Evolutionary conservation across 1,140 invertebrate genomes (phyloP).

Genomic region (Aphaenogaster rudis): DNA sequence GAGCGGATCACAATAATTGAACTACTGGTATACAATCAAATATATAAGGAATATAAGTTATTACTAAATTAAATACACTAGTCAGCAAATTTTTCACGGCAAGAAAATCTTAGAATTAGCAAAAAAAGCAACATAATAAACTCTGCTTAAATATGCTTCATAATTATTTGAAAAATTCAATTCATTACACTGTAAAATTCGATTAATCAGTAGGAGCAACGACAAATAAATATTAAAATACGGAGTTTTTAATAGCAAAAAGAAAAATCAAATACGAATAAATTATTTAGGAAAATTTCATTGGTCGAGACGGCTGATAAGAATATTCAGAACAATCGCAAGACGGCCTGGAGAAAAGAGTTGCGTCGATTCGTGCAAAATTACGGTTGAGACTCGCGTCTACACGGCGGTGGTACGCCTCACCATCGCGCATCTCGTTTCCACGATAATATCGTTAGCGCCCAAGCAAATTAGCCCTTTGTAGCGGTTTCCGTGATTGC

Average conservation of each 20-base stretch:
- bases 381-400: conserved; percentile 22
- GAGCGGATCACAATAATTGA: background rate
- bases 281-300: background rate
- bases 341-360: background rate
- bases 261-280: background rate
- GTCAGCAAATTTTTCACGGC: background rate
- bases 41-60: background rate
- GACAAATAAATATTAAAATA: conserved; percentile 2
- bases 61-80: conserved; percentile 14
- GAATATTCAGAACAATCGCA: conserved; percentile 19
- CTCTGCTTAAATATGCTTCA: background rate
- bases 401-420: background rate
- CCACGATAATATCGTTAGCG: conserved; percentile 74
- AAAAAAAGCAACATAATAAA: background rate
- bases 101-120: background rate
- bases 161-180: background rate
- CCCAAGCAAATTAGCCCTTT: conserved; percentile 77
- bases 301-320: background rate
- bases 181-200: background rate
- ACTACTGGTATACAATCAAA: background rate
- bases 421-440: conserved; percentile 58
- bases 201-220: background rate
- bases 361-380: conserved; percentile 21
- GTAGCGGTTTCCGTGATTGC: conserved; percentile 72
- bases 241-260: background rate